These are phyloP conservation scores for Eurystomus glaucurus DNA, from an alignment of 2,797 vertebrate species.

Conservation along the genomic window DNA sequence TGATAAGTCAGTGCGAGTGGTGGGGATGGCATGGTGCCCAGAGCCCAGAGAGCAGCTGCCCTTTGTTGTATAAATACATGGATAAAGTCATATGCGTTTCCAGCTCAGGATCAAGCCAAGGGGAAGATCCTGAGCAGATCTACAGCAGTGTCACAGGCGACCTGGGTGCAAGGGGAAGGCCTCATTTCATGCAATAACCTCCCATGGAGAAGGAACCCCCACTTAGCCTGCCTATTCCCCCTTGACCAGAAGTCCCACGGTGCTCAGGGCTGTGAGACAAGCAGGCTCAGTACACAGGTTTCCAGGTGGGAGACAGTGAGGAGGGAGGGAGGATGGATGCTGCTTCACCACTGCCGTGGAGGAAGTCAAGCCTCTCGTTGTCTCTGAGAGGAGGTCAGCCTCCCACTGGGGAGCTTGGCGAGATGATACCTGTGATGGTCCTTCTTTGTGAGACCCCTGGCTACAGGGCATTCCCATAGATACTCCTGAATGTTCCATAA, in stretches of 20 bases:
- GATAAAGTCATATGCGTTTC: accelerated
- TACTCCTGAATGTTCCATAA: neutral
- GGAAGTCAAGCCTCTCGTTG: neutral
- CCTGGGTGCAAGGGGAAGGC: neutral
- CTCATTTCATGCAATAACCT: neutral
- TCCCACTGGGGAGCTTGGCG: accelerated
- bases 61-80: neutral
- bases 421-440: neutral
- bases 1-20: neutral
- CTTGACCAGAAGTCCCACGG: neutral
- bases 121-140: neutral
- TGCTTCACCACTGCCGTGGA: neutral
- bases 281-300: neutral
- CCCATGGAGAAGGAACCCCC: accelerated
- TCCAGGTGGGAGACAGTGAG: neutral
- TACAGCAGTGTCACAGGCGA: neutral
- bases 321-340: neutral
- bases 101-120: neutral
- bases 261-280: neutral
- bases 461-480: neutral
- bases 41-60: neutral
- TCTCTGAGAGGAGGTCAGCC: neutral
- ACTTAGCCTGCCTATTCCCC: neutral
- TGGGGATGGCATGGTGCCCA: neutral
- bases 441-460: neutral